phyloP scores from a whole-genome alignment of 2,797 vertebrate genomes.

The Cygnus olor region DNA sequence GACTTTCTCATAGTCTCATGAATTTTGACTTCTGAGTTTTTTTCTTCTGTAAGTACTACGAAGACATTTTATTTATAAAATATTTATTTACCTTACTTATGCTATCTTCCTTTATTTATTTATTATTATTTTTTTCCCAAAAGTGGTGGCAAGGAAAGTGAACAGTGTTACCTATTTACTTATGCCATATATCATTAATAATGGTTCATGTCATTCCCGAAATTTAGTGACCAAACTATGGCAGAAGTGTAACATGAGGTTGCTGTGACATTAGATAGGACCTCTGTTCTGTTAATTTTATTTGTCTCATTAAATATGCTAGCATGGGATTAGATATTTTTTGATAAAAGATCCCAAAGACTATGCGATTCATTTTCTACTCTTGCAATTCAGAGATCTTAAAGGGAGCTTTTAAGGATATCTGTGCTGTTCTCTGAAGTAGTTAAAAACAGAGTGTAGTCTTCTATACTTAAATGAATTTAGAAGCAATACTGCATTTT shows the following conservation, averaged over 20 bases:
- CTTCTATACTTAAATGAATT: neutral
- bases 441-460: neutral
- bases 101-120: neutral
- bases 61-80: neutral
- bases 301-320: neutral
- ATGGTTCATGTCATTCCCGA: neutral
- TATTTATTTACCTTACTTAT: neutral
- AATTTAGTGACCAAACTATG: neutral
- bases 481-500: conserved; percentile 22
- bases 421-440: neutral
- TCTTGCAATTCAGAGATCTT: neutral
- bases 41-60: neutral
- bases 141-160: neutral
- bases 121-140: neutral
- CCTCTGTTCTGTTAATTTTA: neutral
- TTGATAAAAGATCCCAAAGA: neutral
- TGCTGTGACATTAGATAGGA: neutral
- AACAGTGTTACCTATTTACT: neutral
- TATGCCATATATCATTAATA: neutral
- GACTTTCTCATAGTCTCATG: neutral
- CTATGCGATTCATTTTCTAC: neutral
- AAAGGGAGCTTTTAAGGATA: neutral
- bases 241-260: neutral
- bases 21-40: neutral
- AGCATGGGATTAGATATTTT: neutral